Conservation (phyloP, 2,113 vertebrate species). For the Percina caprodes region DNA sequence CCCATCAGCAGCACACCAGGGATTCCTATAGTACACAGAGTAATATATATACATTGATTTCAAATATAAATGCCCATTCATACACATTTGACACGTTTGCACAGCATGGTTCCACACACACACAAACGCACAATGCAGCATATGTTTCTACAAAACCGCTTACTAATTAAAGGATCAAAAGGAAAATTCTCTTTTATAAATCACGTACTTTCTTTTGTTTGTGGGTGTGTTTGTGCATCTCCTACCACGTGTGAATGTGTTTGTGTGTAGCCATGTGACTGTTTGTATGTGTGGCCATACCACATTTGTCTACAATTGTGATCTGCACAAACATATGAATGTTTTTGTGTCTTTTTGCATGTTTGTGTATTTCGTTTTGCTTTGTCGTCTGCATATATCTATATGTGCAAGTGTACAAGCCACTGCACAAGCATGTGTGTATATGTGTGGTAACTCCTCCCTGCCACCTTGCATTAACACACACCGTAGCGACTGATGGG, state of each 20-base stretch:
- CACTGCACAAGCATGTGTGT: neutral
- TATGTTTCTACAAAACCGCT: constrained; percentile 45
- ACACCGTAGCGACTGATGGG: neutral
- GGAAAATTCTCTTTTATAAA: constrained; percentile 56
- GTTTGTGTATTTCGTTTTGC: neutral
- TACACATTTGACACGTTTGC: neutral
- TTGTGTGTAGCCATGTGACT: constrained; percentile 25
- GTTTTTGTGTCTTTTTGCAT: neutral
- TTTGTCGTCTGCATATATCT: neutral
- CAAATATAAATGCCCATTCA: neutral
- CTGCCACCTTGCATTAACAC: neutral
- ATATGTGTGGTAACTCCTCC: neutral
- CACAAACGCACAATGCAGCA: constrained; percentile 27
- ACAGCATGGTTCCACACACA: constrained; percentile 2
- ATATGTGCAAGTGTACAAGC: neutral
- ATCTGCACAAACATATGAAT: neutral
- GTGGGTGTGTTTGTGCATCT: constrained; percentile 39
- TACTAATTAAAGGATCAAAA: constrained; percentile 62
- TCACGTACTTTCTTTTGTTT: constrained; percentile 43
- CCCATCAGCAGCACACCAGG: constrained; percentile 28
- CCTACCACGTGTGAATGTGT: constrained; percentile 46
- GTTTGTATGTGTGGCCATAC: neutral
- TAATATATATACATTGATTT: neutral
- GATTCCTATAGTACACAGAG: neutral
- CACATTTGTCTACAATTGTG: neutral